Evolutionary conservation across 2,888 invertebrate genomes (phyloP), one percentile per base, ranked within the genome.

Genomic region (Doris montereyensis): DNA sequence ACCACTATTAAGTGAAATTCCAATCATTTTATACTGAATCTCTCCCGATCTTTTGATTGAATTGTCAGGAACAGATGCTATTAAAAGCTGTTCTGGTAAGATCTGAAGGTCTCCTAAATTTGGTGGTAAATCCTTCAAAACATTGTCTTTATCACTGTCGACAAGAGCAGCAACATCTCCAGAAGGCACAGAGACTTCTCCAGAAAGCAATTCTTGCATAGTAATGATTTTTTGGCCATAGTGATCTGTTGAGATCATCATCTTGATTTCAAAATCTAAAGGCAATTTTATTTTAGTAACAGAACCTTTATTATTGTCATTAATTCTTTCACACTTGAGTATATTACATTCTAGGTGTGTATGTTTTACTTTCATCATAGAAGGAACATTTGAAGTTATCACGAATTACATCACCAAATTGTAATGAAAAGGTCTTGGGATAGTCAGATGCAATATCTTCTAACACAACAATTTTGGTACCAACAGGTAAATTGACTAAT

Each of bases 391-490:
- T 41, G 84, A 81, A 70, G 84, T 86, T 24, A 87, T 84, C 62
- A n/a, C 82, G 79, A 2, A 88, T 60, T 17, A 86, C 76, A 80
- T 87, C 87, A 0, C 88, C 88, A 26, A 84, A 83, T 67, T 82
- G 80, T 58, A 88, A 79, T 41, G 85, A 86, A 78, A 86, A 86
- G 17, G 85, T 85, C 34, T 85, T 83, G 1, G 88, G 88, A 70
- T 84, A 87, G 76, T 88, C 87, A 1, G 85, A 84, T n/a, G 86
- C 86, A 21, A 87, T 82, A 34, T 87, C 87, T 72, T 87, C 86
- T 28, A 87, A 76, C 4, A 88, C 79, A 78, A 84, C 85, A 3
- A 87, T 82, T 52, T 80, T 74, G 13, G 85, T 73, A 17, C 82
- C 81, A 10, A 84, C 79, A 3, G 81, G 82, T 17, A 83, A 80